Conservation (phyloP, 2,113 vertebrate species). For the Oreochromis aureus region DNA sequence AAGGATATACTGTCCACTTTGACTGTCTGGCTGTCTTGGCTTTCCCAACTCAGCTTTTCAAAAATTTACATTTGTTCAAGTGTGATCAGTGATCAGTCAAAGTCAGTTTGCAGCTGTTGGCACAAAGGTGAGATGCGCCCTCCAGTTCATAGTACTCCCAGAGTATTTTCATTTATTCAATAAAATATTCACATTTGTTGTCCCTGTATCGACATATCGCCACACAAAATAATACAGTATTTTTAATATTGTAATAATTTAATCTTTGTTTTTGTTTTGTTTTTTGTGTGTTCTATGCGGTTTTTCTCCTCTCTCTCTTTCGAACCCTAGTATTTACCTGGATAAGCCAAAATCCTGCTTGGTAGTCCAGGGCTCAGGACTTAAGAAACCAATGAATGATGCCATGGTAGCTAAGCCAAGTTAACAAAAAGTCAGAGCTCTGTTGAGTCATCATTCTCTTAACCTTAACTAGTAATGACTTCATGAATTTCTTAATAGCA, state of each 20-base stretch:
- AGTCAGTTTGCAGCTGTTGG: background rate
- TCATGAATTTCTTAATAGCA: background rate
- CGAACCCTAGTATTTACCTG: background rate
- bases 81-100: background rate
- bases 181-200: background rate
- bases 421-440: background rate
- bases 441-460: background rate
- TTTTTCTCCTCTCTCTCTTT: accelerated
- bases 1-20: background rate
- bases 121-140: background rate
- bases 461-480: background rate
- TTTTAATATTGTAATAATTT: background rate
- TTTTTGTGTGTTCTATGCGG: background rate
- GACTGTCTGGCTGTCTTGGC: background rate
- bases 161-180: background rate
- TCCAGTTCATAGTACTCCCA: background rate
- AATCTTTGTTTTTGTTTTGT: too few relatives aligned
- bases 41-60: background rate
- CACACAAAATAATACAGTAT: background rate
- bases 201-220: background rate
- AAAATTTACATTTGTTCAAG: background rate
- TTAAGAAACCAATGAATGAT: background rate
- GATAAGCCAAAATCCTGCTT: background rate
- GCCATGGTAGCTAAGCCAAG: background rate
- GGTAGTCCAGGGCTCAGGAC: background rate